Percentiles rank a stretch among this genome's conserved stretches.
phyloP scores from a whole-genome alignment of 2,888 invertebrate species.

The Caenorhabditis afra region DNA sequence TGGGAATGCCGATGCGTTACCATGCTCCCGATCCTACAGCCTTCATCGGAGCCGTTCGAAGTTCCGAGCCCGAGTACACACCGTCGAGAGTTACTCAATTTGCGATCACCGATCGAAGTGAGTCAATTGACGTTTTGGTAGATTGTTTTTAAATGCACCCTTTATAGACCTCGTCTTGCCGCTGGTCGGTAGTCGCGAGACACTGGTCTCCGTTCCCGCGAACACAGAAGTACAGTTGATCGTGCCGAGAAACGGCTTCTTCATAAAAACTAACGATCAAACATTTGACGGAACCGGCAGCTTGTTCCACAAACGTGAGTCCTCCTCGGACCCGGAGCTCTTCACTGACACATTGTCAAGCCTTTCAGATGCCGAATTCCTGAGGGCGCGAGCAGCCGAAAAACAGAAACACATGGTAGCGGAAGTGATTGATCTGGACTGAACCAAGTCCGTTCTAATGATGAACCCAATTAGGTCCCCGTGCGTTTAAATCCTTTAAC shows the following conservation, averaged over 20 bases:
- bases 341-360: too few species aligned
- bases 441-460: too few species aligned
- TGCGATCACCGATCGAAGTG: conserved; percentile 44
- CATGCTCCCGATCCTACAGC: conserved; percentile 20
- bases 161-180: conserved; percentile 36
- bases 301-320: conserved; percentile 39
- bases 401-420: not conserved
- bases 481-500: too few species aligned
- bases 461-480: too few species aligned
- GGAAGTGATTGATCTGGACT: not conserved
- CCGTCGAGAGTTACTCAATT: conserved; percentile 20
- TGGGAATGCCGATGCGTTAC: conserved; percentile 7
- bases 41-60: conserved; percentile 41
- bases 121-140: not conserved
- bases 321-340: too few species aligned
- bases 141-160: not conserved
- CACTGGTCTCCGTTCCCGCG: conserved; percentile 12
- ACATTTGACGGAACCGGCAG: conserved; percentile 30
- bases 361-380: not conserved
- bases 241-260: conserved; percentile 27
- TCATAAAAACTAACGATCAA: conserved; percentile 10
- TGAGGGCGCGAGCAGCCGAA: not conserved
- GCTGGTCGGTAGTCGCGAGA: conserved; percentile 7
- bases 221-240: conserved; percentile 35
- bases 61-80: not conserved